Evolutionary conservation across 35 echinoderm and acorn worm species (phyloP).

Genomic region (Apostichopus californicus): DNA sequence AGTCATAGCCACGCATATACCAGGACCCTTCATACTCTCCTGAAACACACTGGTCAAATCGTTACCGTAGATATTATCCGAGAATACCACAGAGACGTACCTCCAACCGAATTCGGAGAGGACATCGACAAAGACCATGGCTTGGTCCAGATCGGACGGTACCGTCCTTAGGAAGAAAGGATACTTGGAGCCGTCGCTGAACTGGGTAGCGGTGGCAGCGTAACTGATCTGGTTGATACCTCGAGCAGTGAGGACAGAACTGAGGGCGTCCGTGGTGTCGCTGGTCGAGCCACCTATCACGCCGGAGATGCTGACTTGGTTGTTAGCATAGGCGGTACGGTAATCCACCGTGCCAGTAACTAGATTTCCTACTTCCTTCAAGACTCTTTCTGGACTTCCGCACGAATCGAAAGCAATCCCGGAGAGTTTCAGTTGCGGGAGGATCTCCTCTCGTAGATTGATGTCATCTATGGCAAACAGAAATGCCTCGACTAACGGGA

Average conservation of each 20-base stretch:
- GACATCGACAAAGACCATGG: conserved; percentile 60
- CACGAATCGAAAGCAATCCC: conserved; percentile 89
- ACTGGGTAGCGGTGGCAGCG: conserved; percentile 66
- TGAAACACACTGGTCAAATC: conserved; percentile 65
- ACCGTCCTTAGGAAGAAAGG: conserved; percentile 87
- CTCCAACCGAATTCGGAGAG: conserved; percentile 59
- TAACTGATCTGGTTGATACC: conserved; percentile 86
- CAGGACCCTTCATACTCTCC: not conserved
- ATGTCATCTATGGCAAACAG: conserved; percentile 77
- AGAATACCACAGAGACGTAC: conserved; percentile 88
- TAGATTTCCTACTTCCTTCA: conserved; percentile 73
- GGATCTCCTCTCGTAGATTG: conserved; percentile 52
- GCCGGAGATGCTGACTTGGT: conserved; percentile 56
- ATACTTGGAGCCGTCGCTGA: conserved; percentile 62
- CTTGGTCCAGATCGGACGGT: conserved; percentile 77
- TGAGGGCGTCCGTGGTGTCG: conserved; percentile 66
- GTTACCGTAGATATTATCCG: conserved; percentile 74
- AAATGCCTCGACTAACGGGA: conserved; percentile 85
- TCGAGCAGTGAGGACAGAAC: conserved; percentile 52
- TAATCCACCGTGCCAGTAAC: conserved; percentile 81
- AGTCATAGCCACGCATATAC: conserved; percentile 83
- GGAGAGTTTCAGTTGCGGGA: conserved; percentile 74
- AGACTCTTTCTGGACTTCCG: conserved; percentile 61
- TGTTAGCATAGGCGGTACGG: conserved; percentile 58
- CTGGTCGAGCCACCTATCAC: conserved; percentile 85